phyloP scores from a whole-genome alignment of 2,888 invertebrate genomes.

The Cephus pygmeus region DNA sequence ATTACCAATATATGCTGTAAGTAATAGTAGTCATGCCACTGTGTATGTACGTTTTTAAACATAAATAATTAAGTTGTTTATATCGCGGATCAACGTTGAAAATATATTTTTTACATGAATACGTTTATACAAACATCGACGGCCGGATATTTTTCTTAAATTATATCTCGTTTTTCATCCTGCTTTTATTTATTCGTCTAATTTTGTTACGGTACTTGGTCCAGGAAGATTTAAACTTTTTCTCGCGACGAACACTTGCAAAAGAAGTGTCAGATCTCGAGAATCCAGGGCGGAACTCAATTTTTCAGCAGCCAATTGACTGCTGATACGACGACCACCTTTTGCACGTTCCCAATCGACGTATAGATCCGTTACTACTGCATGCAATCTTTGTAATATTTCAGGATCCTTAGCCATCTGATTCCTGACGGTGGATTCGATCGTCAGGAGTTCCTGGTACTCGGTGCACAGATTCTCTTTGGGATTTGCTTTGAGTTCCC shows the following conservation, averaged over 20 bases:
- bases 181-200: constrained; percentile 9
- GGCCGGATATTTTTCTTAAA: too few species aligned
- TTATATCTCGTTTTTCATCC: background rate
- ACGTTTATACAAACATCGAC: constrained; percentile 50
- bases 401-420: constrained; percentile 48
- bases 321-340: constrained; percentile 53
- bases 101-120: constrained; percentile 65
- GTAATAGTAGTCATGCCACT: constrained; percentile 36
- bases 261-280: constrained; percentile 45
- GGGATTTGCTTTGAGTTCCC: constrained; percentile 55
- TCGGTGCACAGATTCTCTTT: constrained; percentile 50
- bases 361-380: constrained; percentile 54
- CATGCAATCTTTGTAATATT: constrained; percentile 50
- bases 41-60: constrained; percentile 45
- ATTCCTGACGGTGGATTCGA: constrained; percentile 45
- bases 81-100: constrained; percentile 54
- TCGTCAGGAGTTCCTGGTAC: constrained; percentile 53
- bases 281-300: constrained; percentile 50
- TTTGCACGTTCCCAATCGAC: constrained; percentile 62
- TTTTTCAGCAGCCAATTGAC: constrained; percentile 50
- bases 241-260: constrained; percentile 50
- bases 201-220: constrained; percentile 17
- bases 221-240: constrained; percentile 12
- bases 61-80: constrained; percentile 44
- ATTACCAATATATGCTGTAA: constrained; percentile 30